Percentiles rank a stretch among this genome's conserved stretches.
Evolutionary conservation across 2,888 invertebrate genomes (phyloP).

Genomic region (Drosophila falleni): DNA sequence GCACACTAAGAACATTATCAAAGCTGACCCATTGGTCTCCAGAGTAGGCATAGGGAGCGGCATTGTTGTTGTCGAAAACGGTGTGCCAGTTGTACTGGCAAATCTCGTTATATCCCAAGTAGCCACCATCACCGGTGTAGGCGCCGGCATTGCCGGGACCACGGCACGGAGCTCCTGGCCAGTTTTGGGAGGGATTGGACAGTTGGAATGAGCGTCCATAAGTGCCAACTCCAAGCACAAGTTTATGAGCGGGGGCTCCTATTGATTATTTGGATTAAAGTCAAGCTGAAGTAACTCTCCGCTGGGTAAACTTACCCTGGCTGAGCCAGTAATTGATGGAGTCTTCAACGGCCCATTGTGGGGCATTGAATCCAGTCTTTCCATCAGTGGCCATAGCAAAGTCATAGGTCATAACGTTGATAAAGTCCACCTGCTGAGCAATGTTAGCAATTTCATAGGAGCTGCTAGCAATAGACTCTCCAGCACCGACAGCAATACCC

Average conservation of each 20-base stretch:
- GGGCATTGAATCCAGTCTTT: constrained; percentile 63
- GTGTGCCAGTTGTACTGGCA: constrained; percentile 86
- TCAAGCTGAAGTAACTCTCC: neutral
- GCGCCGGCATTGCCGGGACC: constrained; percentile 81
- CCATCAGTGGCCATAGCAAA: constrained; percentile 69
- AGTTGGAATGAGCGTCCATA: constrained; percentile 93
- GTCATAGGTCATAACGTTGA: constrained; percentile 73
- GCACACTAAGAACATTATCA: constrained; percentile 93
- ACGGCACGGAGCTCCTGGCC: constrained; percentile 64
- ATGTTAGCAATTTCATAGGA: constrained; percentile 68
- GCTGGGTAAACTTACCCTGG: constrained; percentile 86
- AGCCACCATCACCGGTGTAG: constrained; percentile 88
- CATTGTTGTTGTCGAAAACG: constrained; percentile 85
- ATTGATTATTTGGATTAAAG: neutral
- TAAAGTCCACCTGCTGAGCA: constrained; percentile 65
- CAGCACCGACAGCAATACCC: constrained; percentile 87
- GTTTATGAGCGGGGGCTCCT: constrained; percentile 89
- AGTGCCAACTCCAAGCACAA: constrained; percentile 94
- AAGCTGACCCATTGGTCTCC: constrained; percentile 97
- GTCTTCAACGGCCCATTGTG: constrained; percentile 89
- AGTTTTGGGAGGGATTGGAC: constrained; percentile 87
- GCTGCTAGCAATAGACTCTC: constrained; percentile 45
- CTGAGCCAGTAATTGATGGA: constrained; percentile 94
- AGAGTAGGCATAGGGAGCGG: constrained; percentile 91
- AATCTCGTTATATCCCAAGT: constrained; percentile 90